These are phyloP conservation scores for Thera britannica DNA, from an alignment of 2,888 invertebrate species.

Conservation along the genomic window DNA sequence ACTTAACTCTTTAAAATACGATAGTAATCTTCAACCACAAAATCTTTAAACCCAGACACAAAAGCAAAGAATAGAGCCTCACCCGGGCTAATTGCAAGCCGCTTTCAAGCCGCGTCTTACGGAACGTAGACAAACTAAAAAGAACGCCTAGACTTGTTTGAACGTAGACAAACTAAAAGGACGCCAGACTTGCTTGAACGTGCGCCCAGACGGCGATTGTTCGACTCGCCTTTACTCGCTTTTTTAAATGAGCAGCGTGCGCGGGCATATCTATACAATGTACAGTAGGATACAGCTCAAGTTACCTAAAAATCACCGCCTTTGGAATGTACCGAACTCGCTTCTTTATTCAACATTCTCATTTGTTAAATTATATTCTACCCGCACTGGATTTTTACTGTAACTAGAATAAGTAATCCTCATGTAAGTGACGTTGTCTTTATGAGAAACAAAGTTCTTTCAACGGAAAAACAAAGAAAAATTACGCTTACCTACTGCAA, in stretches of 20 bases:
- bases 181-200: conserved; percentile 52
- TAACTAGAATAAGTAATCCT: too few species aligned
- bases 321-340: too few species aligned
- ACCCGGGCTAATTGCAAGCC: conserved; percentile 68
- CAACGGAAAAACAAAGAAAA: too few species aligned
- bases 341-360: too few species aligned
- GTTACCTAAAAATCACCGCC: too few species aligned
- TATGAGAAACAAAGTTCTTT: too few species aligned
- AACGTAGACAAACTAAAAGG: conserved; percentile 57
- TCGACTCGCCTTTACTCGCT: conserved; percentile 39
- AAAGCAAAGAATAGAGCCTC: conserved; percentile 43
- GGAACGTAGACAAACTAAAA: conserved; percentile 57
- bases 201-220: conserved; percentile 55
- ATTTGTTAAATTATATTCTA: too few species aligned
- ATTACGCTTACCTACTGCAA: too few species aligned
- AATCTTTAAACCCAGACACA: conserved; percentile 31
- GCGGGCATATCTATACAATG: conserved; percentile 11
- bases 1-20: too few species aligned
- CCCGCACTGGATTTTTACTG: too few species aligned
- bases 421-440: too few species aligned
- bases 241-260: conserved; percentile 50
- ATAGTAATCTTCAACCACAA: background rate
- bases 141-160: conserved; percentile 56
- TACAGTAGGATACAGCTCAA: background rate
- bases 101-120: conserved; percentile 63